Evolutionary conservation across 2,888 invertebrate genomes (phyloP), one percentile per base, ranked within the genome.

Genomic region (Bombylius discolor): DNA sequence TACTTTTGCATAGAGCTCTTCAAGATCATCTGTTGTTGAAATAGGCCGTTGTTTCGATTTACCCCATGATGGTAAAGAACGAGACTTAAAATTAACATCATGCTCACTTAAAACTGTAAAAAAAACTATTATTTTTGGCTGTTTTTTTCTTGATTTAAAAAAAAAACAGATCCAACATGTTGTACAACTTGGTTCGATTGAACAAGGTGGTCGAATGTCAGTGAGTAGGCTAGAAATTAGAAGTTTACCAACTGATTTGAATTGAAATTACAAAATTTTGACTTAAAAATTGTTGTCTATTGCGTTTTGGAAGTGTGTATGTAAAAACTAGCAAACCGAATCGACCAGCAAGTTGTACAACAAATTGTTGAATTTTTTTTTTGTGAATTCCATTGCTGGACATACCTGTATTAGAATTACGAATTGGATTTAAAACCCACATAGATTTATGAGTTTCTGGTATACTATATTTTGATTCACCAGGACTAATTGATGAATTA

Each of bases 61-160:
- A 42, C 85, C 81, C 78, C 85, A 85, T 5, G 85, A 82, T 0
- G 87, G 87, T 62, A 86, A 74, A 63, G 85, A 85, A 51, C 85
- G 76, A 0, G 85, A 85, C 72, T 59, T 70, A 68, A 76, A 80
- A 66, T 72, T 70, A 49, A 74, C 76, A 62, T 74, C 78, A 62
- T 58, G 75, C 65, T 83, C 83, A 64, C 81, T 82, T 64, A 83
- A 68, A 77, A 83, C 82, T 83, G 11, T 42, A 23, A 23, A 23
- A 23, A 3, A 23, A 23, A 23, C 3, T 23, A 23, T 23, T 23
- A 23, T 23, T 23, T 2, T 23, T 23, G 23, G 23, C 23, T 23
- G n/a, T 23, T 23, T 23, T 23, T 23, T 23, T 23, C 23, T 23
- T 23, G 23, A 23, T 23, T 23, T 23, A 23, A 23, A 23, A 23